Conservation (phyloP, 2,888 invertebrate species). For the Atrina japonica region DNA sequence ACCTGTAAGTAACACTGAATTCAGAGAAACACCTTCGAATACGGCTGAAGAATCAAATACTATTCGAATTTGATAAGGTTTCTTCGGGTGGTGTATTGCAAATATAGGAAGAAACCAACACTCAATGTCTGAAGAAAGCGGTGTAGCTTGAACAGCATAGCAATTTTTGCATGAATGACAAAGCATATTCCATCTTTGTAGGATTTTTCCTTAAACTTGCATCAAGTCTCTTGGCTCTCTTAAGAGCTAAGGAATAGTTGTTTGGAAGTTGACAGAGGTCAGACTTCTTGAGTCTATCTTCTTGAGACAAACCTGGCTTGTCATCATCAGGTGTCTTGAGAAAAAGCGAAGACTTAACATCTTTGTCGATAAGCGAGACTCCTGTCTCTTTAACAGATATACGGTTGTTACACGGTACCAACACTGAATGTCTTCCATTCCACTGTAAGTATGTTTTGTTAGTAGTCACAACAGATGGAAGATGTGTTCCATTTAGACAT, state of each 20-base stretch:
- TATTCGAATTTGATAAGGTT: slow-evolving; percentile 45
- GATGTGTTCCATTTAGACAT: no score
- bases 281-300: slow-evolving; percentile 30
- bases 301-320: slow-evolving; percentile 29
- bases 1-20: slow-evolving; percentile 42
- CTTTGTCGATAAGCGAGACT: not conserved
- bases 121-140: slow-evolving; percentile 36
- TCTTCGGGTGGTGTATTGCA: slow-evolving; percentile 44
- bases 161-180: slow-evolving; percentile 41
- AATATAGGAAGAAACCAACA: slow-evolving; percentile 55
- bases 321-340: slow-evolving; percentile 31
- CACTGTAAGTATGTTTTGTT: not conserved
- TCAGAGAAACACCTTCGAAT: slow-evolving; percentile 46
- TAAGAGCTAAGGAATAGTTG: slow-evolving; percentile 32
- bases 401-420: not conserved
- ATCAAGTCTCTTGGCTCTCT: slow-evolving; percentile 33
- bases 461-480: not conserved
- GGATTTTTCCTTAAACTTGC: slow-evolving; percentile 29
- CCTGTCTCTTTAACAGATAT: slow-evolving; percentile 4
- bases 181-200: slow-evolving; percentile 35
- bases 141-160: slow-evolving; percentile 45
- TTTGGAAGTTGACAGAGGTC: slow-evolving; percentile 29
- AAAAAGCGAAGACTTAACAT: slow-evolving; percentile 3
- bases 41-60: slow-evolving; percentile 54
- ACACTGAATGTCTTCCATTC: slow-evolving; percentile 1